Evolutionary conservation across 2,797 vertebrate genomes (phyloP).

Genomic region (Xenops minutus): DNA sequence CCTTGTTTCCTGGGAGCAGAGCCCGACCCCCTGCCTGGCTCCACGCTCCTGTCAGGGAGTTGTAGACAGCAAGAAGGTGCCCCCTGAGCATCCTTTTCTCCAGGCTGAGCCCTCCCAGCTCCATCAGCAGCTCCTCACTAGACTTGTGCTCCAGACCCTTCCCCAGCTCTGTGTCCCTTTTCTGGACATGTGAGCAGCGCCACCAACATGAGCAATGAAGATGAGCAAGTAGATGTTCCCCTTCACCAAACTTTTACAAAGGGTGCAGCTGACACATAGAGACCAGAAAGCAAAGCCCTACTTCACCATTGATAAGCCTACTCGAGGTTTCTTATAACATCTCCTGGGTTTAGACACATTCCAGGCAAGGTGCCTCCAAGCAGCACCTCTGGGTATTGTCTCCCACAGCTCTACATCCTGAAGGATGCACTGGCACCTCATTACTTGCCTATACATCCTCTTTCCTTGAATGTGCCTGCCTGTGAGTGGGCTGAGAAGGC

Average conservation of each 20-base stretch:
- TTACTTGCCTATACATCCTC: background rate
- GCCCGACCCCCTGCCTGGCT: fast-evolving
- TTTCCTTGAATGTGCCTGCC: background rate
- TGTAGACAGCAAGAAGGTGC: background rate
- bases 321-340: fast-evolving
- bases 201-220: background rate
- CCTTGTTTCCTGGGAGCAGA: background rate
- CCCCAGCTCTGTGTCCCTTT: fast-evolving
- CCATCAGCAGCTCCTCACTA: background rate
- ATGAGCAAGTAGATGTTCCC: background rate
- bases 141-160: background rate
- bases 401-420: background rate
- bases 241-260: background rate
- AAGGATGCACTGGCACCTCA: background rate
- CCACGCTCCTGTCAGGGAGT: background rate
- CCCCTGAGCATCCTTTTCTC: background rate
- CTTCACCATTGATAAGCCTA: background rate
- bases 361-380: background rate
- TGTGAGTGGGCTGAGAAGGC: background rate
- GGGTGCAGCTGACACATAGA: background rate
- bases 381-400: background rate
- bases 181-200: background rate
- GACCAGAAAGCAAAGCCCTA: background rate
- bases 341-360: background rate
- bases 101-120: background rate